Percentiles rank a stretch among this genome's conserved stretches.
Evolutionary conservation across 2,888 invertebrate species (phyloP).

Genomic region (Aphodius sticticus): DNA sequence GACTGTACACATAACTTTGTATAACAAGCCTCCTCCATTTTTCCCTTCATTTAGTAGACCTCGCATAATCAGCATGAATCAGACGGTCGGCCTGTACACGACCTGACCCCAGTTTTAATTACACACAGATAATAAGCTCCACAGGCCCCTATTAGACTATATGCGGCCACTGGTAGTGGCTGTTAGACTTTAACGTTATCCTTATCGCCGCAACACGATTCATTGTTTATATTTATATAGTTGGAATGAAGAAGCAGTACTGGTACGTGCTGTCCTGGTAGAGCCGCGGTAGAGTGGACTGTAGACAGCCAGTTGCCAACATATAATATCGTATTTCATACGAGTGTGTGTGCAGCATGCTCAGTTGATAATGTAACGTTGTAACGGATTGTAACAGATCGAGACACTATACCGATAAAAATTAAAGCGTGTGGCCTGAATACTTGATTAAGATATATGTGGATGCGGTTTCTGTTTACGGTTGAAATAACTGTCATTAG

Average conservation of each 20-base stretch:
- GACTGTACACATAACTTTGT: too few relatives aligned
- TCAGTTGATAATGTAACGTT: background rate
- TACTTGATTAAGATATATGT: background rate
- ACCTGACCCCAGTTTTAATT: background rate
- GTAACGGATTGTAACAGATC: background rate
- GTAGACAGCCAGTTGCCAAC: background rate
- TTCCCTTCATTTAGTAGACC: background rate
- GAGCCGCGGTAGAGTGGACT: background rate
- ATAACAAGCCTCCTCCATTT: background rate
- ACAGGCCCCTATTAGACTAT: background rate
- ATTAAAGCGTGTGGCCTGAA: background rate
- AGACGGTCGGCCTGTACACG: background rate
- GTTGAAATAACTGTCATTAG: background rate
- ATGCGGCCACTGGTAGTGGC: background rate
- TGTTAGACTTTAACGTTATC: background rate
- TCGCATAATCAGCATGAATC: background rate
- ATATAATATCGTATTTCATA: background rate
- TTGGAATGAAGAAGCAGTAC: background rate
- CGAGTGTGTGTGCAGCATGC: background rate
- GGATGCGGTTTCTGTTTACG: background rate
- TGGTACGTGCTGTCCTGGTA: background rate
- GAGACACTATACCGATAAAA: background rate
- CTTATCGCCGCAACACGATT: background rate
- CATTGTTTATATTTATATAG: slow-evolving; percentile 4
- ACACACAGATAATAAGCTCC: background rate